Conservation (phyloP, 1,140 invertebrate species). For the Macrotrachela quadricornifera region DNA sequence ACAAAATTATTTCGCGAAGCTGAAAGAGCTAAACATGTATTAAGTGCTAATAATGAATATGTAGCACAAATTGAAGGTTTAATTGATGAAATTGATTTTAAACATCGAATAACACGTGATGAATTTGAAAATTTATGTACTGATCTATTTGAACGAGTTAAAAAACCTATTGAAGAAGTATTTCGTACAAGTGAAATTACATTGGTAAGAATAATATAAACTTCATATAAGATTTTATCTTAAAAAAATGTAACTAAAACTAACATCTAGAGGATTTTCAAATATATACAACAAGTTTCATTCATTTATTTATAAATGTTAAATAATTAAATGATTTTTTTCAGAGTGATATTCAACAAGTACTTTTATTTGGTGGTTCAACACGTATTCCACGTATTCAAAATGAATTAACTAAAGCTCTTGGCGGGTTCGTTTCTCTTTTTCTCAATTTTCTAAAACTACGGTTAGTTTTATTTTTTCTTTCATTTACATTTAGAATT, state of each 20-base stretch:
- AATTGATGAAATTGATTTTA: constrained; percentile 7
- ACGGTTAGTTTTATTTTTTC: too few species aligned
- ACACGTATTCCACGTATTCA: constrained; percentile 79
- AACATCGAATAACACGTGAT: constrained; percentile 46
- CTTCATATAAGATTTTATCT: too few species aligned
- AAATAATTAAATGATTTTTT: neutral
- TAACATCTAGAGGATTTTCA: too few species aligned
- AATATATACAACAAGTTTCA: too few species aligned
- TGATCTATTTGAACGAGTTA: constrained; percentile 61
- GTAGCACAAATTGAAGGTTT: constrained; percentile 55
- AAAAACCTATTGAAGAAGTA: constrained; percentile 57
- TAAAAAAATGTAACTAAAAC: too few species aligned
- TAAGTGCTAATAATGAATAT: constrained; percentile 78
- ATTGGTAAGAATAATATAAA: neutral
- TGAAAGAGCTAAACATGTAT: constrained; percentile 72
- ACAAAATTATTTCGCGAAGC: constrained; percentile 91
- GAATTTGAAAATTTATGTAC: constrained; percentile 59
- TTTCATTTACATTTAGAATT: constrained; percentile 13
- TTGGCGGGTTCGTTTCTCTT: constrained; percentile 31
- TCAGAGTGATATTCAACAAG: constrained; percentile 33
- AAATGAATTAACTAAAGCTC: constrained; percentile 38
- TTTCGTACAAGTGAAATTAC: constrained; percentile 39
- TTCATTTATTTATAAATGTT: neutral
- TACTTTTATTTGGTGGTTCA: constrained; percentile 79
- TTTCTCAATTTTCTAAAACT: constrained; percentile 33